Base-by-base conservation (phyloP, 2,113 vertebrate genomes). In the Callipepla squamata region DNA sequence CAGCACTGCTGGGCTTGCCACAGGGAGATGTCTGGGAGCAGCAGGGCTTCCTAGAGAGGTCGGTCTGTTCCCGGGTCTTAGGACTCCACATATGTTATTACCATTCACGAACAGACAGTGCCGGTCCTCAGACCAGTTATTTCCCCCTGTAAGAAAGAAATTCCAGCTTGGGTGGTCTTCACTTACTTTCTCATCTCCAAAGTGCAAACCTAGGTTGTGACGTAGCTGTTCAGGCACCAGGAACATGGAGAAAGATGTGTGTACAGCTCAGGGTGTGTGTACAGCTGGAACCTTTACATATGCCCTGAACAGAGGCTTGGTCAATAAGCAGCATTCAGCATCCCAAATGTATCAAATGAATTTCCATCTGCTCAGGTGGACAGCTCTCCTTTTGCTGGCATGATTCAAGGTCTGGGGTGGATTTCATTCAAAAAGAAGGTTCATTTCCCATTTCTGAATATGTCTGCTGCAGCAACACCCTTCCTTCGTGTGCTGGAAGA, bases 151-250 rank as follows among this genome's bases (percentile, higher is more conserved):
- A 50, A 1, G 67, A 59, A 44, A 9, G 67, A 59, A 44, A 9
- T 66, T 51, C 65, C 72, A 76, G 44, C 44, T 36, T 13, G 15
- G 36, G 20, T 61, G 72, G 45, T 68, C 48, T 74, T 57, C 23
- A 8, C 45, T 87, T 78, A 72, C 78, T 69, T 85, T 57, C 59
- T 86, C 85, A 65, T 51, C 76, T 91, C 89, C 30, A 3, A 74
- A 82, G 86, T 55, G 61, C 85, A 85, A 96, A 87, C 62, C 53
- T 67, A n/a, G 85, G 53, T 75, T 30, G 94, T 4, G 34, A 68
- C 75, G 69, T 89, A 61, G 84, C 63, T 82, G 70, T 80, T 91
- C 81, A 95, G 96, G 93, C 93, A 93, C 86, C 82, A 84, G 76
- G 73, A 91, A 80, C 53, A 47, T 0, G 20, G 77, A 82, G 32